Evolutionary conservation across 2,113 vertebrate genomes (phyloP).

Genomic region (Paradoxurus hermaphroditus): DNA sequence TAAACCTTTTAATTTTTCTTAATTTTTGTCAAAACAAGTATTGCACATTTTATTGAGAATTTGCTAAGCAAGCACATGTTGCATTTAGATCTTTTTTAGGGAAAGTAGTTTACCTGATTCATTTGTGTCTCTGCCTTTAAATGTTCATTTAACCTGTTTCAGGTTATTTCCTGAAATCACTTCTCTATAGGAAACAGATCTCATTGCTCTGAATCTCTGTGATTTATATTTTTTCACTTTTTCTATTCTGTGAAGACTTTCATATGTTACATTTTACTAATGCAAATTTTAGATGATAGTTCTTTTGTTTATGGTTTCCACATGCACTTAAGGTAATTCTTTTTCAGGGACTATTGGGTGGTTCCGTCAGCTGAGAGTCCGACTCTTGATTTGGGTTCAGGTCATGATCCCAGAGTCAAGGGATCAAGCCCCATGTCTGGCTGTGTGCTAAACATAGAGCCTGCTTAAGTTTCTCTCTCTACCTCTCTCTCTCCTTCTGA

Average conservation of each 20-base stretch:
- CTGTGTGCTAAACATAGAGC: no score
- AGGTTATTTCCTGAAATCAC: background rate
- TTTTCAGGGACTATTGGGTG: background rate
- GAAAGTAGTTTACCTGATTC: background rate
- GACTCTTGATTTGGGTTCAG: no score
- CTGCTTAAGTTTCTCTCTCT: no score
- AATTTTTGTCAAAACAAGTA: background rate
- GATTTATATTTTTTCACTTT: constrained; percentile 12
- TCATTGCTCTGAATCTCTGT: background rate
- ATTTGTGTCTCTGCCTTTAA: background rate
- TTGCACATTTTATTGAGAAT: constrained; percentile 37
- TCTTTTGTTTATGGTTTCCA: background rate
- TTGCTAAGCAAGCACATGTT: background rate
- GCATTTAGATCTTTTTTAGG: background rate
- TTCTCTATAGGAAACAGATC: constrained; percentile 26
- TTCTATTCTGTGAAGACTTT: constrained; percentile 34
- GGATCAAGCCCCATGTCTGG: no score
- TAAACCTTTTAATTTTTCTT: constrained; percentile 35
- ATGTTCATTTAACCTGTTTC: constrained; percentile 5
- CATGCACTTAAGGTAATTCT: constrained; percentile 18
- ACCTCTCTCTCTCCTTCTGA: no score
- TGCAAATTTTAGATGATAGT: constrained; percentile 12
- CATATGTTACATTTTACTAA: constrained; percentile 13
- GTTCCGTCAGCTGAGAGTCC: no score
- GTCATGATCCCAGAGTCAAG: background rate